These are phyloP conservation scores for Monopterus albus DNA, from an alignment of 2,113 vertebrate genomes.

Conservation along the genomic window DNA sequence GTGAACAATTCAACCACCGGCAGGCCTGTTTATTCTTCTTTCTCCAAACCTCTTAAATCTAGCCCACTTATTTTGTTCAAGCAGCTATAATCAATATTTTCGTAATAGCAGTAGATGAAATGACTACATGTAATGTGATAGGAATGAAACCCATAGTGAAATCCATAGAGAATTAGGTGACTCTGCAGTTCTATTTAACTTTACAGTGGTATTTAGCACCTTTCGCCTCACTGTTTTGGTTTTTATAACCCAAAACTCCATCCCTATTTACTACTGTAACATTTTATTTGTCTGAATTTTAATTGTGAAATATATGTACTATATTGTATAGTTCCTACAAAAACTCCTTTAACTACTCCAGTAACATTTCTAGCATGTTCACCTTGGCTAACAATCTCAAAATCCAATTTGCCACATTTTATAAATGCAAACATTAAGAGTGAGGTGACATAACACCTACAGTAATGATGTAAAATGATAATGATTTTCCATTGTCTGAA, in stretches of 20 bases:
- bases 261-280: too few species aligned
- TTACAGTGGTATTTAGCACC: too few species aligned
- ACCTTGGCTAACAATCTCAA: too few species aligned
- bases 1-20: constrained; percentile 4
- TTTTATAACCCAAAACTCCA: too few species aligned
- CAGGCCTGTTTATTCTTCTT: constrained; percentile 7
- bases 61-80: not conserved
- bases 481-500: not conserved
- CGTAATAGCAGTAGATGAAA: constrained; percentile 5
- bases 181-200: not conserved
- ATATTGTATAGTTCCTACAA: too few species aligned
- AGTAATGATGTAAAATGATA: not conserved
- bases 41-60: constrained; percentile 6
- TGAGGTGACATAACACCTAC: not conserved
- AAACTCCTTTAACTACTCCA: not conserved
- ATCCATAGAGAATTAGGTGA: not conserved
- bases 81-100: constrained; percentile 3
- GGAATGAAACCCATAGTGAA: not conserved
- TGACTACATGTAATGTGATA: not conserved
- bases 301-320: too few species aligned
- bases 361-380: not conserved
- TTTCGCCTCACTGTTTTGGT: not conserved
- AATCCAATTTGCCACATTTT: not conserved
- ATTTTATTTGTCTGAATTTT: too few species aligned
- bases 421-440: too few species aligned